Evolutionary conservation across 2,113 vertebrate genomes (phyloP), one percentile per base, ranked within the genome.

Genomic region (Corydoras maculifer): DNA sequence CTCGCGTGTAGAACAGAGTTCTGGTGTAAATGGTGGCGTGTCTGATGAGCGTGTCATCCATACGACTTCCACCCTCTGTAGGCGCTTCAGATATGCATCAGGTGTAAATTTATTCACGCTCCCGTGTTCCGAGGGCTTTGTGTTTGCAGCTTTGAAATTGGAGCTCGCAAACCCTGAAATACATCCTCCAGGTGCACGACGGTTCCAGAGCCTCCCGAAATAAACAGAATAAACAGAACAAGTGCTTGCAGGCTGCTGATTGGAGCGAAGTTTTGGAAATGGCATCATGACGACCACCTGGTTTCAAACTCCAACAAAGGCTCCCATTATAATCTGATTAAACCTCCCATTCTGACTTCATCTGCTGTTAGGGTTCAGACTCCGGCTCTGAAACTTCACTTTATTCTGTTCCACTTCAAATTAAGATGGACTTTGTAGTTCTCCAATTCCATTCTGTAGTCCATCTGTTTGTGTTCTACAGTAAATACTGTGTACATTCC

Each of bases 301-400:
- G 32, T 49, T 64, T 76, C 70, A 67, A 29, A 9, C 18, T 13
- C 55, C 57, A 65, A 77, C 70, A 77, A 57, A 65, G 3, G 9
- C 53, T 58, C 18, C n/a, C 62, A 35, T 73, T 69, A 57, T 77
- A 65, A 31, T 7, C 32, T 58, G 55, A 68, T 43, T 64, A 48
- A 69, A 32, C 66, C 32, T 65, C n/a, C 12, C 58, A 50, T 69
- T 61, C 50, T 13, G 59, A 14, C 51, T 15, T 60, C 69, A 61
- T 73, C 60, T 57, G 5, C 30, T 31, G 50, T 9, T 29, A 15
- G 68, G 15, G 63, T 68, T 29, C 77, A 75, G 76, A 75, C 67
- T 62, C 57, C 68, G 63, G 62, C 58, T 77, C 43, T 25, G 75
- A 67, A 84, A 81, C 49, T 25, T 25, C 18, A 25, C 18, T 25